Conservation (phyloP, 2,888 invertebrate genomes). For the Ligdia adustata region DNA sequence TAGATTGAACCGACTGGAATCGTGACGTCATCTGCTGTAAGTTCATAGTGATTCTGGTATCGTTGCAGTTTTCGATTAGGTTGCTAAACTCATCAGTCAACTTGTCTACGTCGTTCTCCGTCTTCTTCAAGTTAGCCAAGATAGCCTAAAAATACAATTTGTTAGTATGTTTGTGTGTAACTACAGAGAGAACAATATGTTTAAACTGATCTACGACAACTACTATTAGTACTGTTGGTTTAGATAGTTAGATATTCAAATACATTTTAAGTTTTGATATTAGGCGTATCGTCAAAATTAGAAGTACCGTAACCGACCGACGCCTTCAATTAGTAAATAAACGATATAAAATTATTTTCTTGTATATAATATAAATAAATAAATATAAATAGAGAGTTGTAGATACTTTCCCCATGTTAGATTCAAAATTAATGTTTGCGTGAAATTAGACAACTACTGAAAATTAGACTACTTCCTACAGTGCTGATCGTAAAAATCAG, state of each 20-base stretch:
- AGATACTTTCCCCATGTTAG: slow-evolving; percentile 49
- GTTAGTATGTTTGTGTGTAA: slow-evolving; percentile 1
- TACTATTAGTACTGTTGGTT: slow-evolving; percentile 67
- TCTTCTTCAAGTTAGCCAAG: slow-evolving; percentile 90
- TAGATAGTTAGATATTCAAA: slow-evolving; percentile 34
- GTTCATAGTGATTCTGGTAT: slow-evolving; percentile 93
- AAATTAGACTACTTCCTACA: slow-evolving; percentile 73
- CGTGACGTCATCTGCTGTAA: slow-evolving; percentile 95
- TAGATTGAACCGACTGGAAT: slow-evolving; percentile 94
- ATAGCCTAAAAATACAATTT: slow-evolving; percentile 84
- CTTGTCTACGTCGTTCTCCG: slow-evolving; percentile 94
- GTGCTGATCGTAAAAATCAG: slow-evolving; percentile 59
- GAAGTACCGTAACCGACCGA: slow-evolving; percentile 55
- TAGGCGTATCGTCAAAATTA: slow-evolving; percentile 43
- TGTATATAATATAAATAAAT: slow-evolving; percentile 26
- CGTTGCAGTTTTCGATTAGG: slow-evolving; percentile 92
- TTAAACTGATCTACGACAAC: slow-evolving; percentile 76
- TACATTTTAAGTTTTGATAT: slow-evolving; percentile 16
- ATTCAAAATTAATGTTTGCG: slow-evolving; percentile 46
- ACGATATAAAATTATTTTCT: too few species aligned
- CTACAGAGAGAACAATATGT: slow-evolving; percentile 27
- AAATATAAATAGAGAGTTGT: slow-evolving; percentile 32
- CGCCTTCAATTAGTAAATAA: slow-evolving; percentile 49
- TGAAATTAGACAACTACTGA: slow-evolving; percentile 76
- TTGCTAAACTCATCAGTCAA: slow-evolving; percentile 94